phyloP scores from a whole-genome alignment of 2,113 vertebrate genomes.

The Poecilia latipinna region DNA sequence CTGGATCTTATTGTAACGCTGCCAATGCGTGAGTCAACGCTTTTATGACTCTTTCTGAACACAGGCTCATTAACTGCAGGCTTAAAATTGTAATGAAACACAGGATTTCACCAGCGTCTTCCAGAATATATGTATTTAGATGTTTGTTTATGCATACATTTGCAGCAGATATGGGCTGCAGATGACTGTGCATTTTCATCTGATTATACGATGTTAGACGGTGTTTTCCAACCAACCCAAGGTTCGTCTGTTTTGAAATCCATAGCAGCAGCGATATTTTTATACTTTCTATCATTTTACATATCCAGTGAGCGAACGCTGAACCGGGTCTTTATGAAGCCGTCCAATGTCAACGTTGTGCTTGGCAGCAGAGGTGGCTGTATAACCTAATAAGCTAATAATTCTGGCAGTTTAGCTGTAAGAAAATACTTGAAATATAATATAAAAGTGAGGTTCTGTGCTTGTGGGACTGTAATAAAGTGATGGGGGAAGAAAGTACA shows the following conservation, averaged over 20 bases:
- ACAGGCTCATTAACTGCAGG: constrained; percentile 14
- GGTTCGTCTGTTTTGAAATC: not conserved
- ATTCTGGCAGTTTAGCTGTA: constrained; percentile 37
- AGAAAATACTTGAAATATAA: constrained; percentile 22
- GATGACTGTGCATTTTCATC: not conserved
- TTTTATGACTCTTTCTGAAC: not conserved
- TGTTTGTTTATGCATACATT: constrained; percentile 21
- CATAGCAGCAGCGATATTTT: not conserved
- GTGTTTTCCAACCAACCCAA: not conserved
- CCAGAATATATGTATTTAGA: constrained; percentile 2
- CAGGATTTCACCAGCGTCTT: not conserved
- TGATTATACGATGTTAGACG: not conserved
- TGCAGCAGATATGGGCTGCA: not conserved
- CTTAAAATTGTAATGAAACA: constrained; percentile 24
- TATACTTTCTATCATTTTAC: not conserved
- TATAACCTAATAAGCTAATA: constrained; percentile 48
- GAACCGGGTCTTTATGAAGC: constrained; percentile 22
- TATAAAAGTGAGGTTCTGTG: constrained; percentile 10
- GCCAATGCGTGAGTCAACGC: constrained; percentile 2
- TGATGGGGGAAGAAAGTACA: not conserved
- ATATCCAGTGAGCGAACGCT: constrained; percentile 9
- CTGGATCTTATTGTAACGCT: constrained; percentile 23
- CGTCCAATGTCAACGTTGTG: constrained; percentile 56
- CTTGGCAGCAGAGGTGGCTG: constrained; percentile 43
- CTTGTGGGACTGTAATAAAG: not conserved